Base-by-base conservation (phyloP, 2,113 vertebrate genomes). In the Sardina pilchardus region DNA sequence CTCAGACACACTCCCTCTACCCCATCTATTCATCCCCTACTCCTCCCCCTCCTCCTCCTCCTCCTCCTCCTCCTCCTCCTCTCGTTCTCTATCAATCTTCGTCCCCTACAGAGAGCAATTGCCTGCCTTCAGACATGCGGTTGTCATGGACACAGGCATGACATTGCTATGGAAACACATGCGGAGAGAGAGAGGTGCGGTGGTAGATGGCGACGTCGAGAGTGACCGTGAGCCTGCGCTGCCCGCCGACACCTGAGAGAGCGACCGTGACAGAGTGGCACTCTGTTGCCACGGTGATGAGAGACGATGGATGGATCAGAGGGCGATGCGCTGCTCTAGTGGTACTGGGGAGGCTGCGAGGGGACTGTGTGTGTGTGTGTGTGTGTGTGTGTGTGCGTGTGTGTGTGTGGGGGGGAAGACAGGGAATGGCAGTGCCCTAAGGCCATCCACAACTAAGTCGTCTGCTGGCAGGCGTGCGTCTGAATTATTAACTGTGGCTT, bases 121-220 rank as follows among this genome's bases (percentile, higher is more conserved):
- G 42, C 82, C 82, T 50, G 78, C 56, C 26, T 84, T 50, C 84
- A 59, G 83, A 81, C 17, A 44, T 43, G 78, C 59, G 71, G 83
- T 86, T 81, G 82, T 87, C 85, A 89, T 87, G 86, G 86, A 81
- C 84, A 83, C 86, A 16, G 83, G 85, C 83, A 71, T 87, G 82
- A 56, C 85, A 91, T 91, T 84, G 82, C 89, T 88, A 84, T n/a
- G 56, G 84, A 14, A 88, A 90, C 90, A 82, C 10, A 78, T 36
- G 26, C 43, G n/a, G 39, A 26, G 63, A 34, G 63, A 34, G 26
- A 30, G 63, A 71, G 63, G 63, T 71, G 63, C 34, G 75, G 45
- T 53, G 50, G 82, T 47, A 53, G 82, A 47, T 26, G 43, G 12
- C 24, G 21, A 0, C 0, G 83, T 67, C 83, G 71, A 1, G 53